Conservation (phyloP, 2,888 invertebrate genomes). For the Xestobium rufovillosum region DNA sequence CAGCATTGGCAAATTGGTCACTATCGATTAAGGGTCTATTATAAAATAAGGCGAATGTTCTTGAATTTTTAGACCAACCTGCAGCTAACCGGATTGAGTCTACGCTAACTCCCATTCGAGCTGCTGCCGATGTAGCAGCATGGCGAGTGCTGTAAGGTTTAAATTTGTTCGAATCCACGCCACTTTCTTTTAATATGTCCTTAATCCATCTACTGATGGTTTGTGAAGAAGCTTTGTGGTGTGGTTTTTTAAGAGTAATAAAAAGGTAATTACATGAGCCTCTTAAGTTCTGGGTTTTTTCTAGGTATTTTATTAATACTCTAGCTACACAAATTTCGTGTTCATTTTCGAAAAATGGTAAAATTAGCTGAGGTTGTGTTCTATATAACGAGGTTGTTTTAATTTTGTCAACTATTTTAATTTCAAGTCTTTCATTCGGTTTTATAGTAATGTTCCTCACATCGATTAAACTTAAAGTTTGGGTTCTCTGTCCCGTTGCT, state of each 20-base stretch:
- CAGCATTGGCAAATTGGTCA: not conserved
- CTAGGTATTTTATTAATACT: conserved; percentile 15
- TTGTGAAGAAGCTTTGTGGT: conserved; percentile 18
- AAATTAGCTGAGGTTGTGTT: conserved; percentile 12
- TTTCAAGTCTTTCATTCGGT: conserved; percentile 8
- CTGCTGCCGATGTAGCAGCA: conserved; percentile 24
- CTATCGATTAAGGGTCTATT: conserved; percentile 15
- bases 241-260: conserved; percentile 22
- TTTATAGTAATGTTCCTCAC: conserved; percentile 8
- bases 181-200: conserved; percentile 14
- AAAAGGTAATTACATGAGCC: conserved; percentile 14
- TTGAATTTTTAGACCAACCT: conserved; percentile 21
- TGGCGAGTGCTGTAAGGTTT: conserved; percentile 25
- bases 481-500: conserved; percentile 13
- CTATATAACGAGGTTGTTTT: conserved; percentile 14
- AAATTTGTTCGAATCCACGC: conserved; percentile 22
- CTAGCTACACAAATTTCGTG: conserved; percentile 18
- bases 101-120: conserved; percentile 19
- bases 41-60: conserved; percentile 23
- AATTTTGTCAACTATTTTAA: conserved; percentile 16
- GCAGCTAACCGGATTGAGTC: conserved; percentile 21
- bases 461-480: conserved; percentile 15
- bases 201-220: conserved; percentile 25
- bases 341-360: conserved; percentile 18
- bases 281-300: conserved; percentile 10